Conservation (phyloP, 2,888 invertebrate species). For the Nipponacmea schrenckii region DNA sequence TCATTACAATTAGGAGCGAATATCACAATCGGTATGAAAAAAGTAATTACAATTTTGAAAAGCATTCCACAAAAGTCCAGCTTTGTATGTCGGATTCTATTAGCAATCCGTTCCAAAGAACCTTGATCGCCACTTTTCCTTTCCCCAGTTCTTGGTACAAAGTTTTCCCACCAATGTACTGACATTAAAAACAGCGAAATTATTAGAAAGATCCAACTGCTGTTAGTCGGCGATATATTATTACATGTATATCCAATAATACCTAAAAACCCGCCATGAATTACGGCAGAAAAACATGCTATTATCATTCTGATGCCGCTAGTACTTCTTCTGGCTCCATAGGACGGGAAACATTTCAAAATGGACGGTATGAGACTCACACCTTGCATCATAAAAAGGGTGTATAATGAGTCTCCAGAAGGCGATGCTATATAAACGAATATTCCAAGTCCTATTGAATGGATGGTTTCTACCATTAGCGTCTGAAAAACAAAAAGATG, state of each 20-base stretch:
- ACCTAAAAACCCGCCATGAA: not conserved
- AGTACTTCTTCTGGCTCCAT: not conserved
- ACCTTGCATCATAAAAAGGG: constrained; percentile 33
- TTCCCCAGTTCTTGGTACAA: not conserved
- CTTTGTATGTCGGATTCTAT: not conserved
- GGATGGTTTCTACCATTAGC: constrained; percentile 43
- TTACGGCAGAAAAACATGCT: not conserved
- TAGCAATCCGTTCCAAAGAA: not conserved
- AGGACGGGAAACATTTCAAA: constrained; percentile 24
- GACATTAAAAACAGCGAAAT: not conserved
- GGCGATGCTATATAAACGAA: constrained; percentile 48
- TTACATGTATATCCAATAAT: not conserved
- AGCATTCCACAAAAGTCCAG: constrained; percentile 20
- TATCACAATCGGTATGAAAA: constrained; percentile 39
- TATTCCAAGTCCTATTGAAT: constrained; percentile 44
- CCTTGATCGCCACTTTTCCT: not conserved
- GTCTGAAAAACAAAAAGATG: constrained; percentile 36
- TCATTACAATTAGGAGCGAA: constrained; percentile 36
- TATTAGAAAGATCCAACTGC: not conserved
- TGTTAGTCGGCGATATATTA: not conserved
- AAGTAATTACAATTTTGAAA: constrained; percentile 46
- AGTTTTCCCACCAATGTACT: not conserved
- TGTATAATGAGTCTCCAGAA: constrained; percentile 44
- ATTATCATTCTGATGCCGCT: not conserved
- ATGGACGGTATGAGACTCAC: constrained; percentile 38